These are phyloP conservation scores for Crypturellus undulatus DNA, from an alignment of 2,113 vertebrate species.

Conservation along the genomic window DNA sequence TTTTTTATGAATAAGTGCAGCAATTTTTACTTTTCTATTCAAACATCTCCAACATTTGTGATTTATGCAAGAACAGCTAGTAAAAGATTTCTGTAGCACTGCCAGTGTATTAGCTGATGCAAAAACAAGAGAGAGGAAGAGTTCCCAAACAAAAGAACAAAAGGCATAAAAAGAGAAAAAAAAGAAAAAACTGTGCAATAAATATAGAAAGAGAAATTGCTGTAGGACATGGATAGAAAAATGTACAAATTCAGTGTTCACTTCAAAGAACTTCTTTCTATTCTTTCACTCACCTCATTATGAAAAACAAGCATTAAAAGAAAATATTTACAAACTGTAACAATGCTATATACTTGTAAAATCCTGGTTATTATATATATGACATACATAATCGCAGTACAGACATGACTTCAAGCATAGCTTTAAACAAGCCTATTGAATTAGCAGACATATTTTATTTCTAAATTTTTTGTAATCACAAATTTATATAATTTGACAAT, in stretches of 20 bases:
- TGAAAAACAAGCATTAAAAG: not conserved
- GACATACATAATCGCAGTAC: not conserved
- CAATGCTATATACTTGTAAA: not conserved
- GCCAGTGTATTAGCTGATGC: not conserved
- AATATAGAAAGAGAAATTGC: not conserved
- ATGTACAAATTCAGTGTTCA: not conserved
- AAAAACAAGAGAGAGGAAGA: not conserved
- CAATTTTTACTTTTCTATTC: not conserved
- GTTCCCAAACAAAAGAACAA: accelerated
- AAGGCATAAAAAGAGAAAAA: not conserved
- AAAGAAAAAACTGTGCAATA: accelerated
- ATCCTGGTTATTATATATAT: not conserved
- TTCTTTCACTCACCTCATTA: not conserved
- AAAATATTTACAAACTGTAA: not conserved
- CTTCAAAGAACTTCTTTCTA: not conserved
- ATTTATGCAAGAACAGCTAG: not conserved
- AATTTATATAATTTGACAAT: not conserved
- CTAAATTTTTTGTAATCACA: not conserved
- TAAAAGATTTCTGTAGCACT: not conserved
- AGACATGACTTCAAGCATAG: not conserved
- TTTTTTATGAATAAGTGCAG: not conserved
- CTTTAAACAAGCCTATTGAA: not conserved
- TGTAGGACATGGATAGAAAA: not conserved
- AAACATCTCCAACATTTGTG: not conserved
- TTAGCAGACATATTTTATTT: not conserved